phyloP scores from a whole-genome alignment of 2,797 vertebrate genomes.

The Meda fulgida region DNA sequence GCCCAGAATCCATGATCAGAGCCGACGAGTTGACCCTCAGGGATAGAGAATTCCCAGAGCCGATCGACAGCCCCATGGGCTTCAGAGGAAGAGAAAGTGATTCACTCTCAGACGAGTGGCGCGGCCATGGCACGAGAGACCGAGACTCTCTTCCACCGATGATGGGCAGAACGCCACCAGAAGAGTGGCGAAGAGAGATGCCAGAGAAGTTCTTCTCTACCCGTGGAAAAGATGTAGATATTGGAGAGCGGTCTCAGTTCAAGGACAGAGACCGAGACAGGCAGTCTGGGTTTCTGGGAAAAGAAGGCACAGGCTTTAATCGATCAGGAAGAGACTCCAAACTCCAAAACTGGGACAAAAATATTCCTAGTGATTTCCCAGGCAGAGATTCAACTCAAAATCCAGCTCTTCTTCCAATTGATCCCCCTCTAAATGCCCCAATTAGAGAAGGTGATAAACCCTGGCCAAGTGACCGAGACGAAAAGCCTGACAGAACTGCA shows the following conservation, averaged over 20 bases:
- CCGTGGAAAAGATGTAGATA: conserved; percentile 69
- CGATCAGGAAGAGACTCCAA: conserved; percentile 57
- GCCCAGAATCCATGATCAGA: conserved; percentile 73
- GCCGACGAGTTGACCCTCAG: conserved; percentile 61
- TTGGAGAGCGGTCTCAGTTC: conserved; percentile 68
- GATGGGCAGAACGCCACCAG: conserved; percentile 71
- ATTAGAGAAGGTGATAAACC: conserved; percentile 73
- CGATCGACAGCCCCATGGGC: conserved; percentile 69
- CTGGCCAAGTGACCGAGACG: conserved; percentile 73
- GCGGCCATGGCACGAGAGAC: conserved; percentile 82
- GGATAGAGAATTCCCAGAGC: conserved; percentile 68
- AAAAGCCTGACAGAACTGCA: conserved; percentile 66
- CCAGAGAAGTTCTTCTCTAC: conserved; percentile 77
- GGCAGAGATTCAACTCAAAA: conserved; percentile 68
- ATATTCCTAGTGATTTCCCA: conserved; percentile 63
- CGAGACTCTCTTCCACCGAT: conserved; percentile 67
- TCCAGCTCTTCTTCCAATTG: conserved; percentile 62
- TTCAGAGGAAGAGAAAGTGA: conserved; percentile 78
- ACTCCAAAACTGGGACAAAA: conserved; percentile 63
- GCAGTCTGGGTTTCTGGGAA: conserved; percentile 67
- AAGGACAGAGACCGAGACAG: conserved; percentile 68
- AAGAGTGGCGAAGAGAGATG: no score
- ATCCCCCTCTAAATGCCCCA: conserved; percentile 59
- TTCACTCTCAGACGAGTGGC: conserved; percentile 81
- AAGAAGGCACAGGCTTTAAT: conserved; percentile 70